Conservation (phyloP, 2,888 invertebrate genomes). For the Andrena bucephala region DNA sequence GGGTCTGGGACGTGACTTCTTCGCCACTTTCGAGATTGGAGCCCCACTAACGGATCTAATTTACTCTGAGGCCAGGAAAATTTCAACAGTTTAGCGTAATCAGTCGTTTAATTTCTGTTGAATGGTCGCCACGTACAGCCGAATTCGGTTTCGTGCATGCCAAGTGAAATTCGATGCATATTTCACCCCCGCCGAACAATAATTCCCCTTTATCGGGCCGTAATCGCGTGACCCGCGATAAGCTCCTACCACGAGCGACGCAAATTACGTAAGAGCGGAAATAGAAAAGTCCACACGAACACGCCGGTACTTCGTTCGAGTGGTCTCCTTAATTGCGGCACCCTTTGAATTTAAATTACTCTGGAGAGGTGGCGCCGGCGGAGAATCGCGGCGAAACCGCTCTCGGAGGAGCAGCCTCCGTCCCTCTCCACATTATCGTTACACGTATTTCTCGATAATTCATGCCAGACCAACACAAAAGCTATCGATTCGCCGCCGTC, state of each 20-base stretch:
- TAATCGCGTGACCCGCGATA: conserved; percentile 36
- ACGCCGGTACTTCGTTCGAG: conserved; percentile 54
- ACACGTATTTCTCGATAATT: conserved; percentile 48
- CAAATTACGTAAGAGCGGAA: conserved; percentile 55
- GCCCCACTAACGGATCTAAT: background rate
- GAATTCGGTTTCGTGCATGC: background rate
- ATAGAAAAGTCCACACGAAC: conserved; percentile 35
- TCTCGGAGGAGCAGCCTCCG: conserved; percentile 10
- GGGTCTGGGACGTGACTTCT: conserved; percentile 11
- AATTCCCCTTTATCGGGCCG: conserved; percentile 30
- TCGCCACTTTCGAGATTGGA: background rate
- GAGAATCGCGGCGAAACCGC: conserved; percentile 23
- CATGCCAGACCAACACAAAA: background rate
- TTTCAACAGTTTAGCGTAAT: background rate
- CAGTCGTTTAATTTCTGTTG: conserved; percentile 1
- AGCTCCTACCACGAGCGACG: conserved; percentile 32
- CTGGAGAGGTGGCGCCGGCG: conserved; percentile 25
- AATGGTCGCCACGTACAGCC: background rate
- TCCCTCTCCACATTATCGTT: conserved; percentile 29
- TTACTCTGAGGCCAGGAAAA: conserved; percentile 1
- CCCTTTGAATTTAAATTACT: conserved; percentile 67
- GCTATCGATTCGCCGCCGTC: conserved; percentile 22
- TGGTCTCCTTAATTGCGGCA: conserved; percentile 63
- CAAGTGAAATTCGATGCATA: conserved; percentile 5
- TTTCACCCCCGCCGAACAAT: conserved; percentile 1